These are phyloP conservation scores for Hoplostethus mediterraneus DNA, from an alignment of 2,797 vertebrate genomes.

Conservation along the genomic window DNA sequence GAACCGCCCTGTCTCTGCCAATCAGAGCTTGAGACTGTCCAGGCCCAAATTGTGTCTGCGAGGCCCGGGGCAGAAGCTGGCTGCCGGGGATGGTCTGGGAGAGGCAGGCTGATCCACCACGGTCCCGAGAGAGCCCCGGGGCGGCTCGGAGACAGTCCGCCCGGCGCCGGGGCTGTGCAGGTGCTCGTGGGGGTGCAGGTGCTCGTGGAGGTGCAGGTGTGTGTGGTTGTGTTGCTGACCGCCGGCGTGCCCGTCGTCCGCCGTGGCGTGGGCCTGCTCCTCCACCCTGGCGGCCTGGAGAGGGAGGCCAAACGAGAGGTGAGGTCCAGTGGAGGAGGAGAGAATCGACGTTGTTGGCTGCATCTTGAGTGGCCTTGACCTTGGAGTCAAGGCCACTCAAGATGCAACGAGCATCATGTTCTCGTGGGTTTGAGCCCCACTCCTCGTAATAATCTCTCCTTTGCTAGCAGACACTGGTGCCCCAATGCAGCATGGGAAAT, in stretches of 20 bases:
- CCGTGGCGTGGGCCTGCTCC: constrained; percentile 35
- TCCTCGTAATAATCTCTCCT: too few species aligned
- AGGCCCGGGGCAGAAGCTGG: constrained; percentile 67
- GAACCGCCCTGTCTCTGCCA: neutral
- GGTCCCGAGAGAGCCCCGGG: constrained; percentile 40
- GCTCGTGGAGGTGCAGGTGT: constrained; percentile 69
- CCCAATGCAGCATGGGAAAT: too few species aligned
- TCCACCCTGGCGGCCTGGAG: constrained; percentile 52
- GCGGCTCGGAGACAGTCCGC: constrained; percentile 2
- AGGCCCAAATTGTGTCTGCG: constrained; percentile 63
- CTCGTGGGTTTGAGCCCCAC: too few species aligned
- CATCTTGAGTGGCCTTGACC: too few species aligned
- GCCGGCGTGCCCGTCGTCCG: constrained; percentile 25
- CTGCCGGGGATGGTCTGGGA: constrained; percentile 51
- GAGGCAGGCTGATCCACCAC: constrained; percentile 53
- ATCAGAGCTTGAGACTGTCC: constrained; percentile 52
- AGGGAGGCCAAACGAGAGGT: neutral
- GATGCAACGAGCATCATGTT: too few species aligned
- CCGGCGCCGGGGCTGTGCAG: constrained; percentile 23
- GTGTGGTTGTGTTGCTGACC: constrained; percentile 65
- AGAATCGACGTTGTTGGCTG: too few species aligned
- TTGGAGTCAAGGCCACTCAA: too few species aligned
- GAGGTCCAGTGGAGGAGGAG: too few species aligned
- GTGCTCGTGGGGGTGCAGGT: constrained; percentile 69
- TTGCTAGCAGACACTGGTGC: too few species aligned